A percentile compares a stretch with the other conserved stretches of the same genome.
Evolutionary conservation across 2,797 vertebrate species (phyloP).

Genomic region (Pangasius djambal): DNA sequence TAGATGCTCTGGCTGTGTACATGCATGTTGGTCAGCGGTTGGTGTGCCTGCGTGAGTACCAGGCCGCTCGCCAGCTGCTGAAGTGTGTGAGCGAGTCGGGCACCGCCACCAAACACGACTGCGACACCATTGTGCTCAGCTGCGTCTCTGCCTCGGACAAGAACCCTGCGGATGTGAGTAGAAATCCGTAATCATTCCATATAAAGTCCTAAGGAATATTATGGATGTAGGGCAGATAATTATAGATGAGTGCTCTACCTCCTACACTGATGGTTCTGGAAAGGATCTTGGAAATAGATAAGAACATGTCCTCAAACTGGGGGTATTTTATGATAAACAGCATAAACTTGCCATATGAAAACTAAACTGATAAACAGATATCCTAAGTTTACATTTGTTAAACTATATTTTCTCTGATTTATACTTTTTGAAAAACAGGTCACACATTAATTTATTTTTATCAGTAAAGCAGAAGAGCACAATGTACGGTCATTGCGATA

Average conservation of each 20-base stretch:
- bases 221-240: not conserved
- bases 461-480: not conserved
- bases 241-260: not conserved
- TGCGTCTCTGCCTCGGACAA: conserved; percentile 84
- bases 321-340: not conserved
- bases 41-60: conserved; percentile 81
- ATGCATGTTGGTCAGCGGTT: conserved; percentile 84
- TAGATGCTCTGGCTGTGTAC: conserved; percentile 88
- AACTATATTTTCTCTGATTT: not conserved
- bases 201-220: not conserved
- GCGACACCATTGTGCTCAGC: conserved; percentile 88
- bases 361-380: not conserved
- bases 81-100: conserved; percentile 95
- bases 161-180: conserved; percentile 84
- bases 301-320: no score
- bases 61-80: conserved; percentile 87
- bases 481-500: not conserved
- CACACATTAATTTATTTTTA: not conserved
- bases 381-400: not conserved
- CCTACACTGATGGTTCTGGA: not conserved
- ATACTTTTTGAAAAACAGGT: not conserved
- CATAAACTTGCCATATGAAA: not conserved
- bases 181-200: not conserved
- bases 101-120: conserved; percentile 86
- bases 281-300: not conserved